Base-by-base conservation (phyloP, 2,888 invertebrate species). In the Scaptomyza reducta region DNA sequence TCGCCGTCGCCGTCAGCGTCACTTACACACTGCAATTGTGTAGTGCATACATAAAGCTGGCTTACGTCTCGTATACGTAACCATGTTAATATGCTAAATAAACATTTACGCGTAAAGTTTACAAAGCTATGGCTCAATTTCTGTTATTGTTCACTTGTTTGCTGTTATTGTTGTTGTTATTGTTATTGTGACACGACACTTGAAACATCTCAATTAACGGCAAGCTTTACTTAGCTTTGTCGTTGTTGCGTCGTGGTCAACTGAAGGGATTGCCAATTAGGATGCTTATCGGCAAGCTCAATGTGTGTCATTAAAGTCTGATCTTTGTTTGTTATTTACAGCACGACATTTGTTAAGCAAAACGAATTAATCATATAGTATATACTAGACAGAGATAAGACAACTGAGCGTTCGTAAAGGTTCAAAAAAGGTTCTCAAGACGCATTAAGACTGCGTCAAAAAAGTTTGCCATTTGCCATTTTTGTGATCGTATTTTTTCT, bases 41-140 rank as follows among this genome's bases (percentile, higher is more conserved):
- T 31, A 16, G 31, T 38, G 44, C 35, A 35, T 55, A n/a, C 63
- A 59, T 67, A 61, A 60, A 66, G 40, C 16, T 11, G 35, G 50
- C 64, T 60, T 70, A 66, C 79, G 63, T 56, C 38, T 71, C 70
- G 77, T 70, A 79, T 79, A 58, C 74, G 70, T 77, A 72, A 14
- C 49, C 49, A 44, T 46, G 62, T 47, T 49, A 61, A 72, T 62
- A 68, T 66, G 53, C 58, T 66, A 57, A 74, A 49, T 61, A 53
- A 53, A 60, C 54, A 42, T 11, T 11, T 2, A 44, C 50, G 41
- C 25, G 18, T 25, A 29, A 50, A 51, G 58, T 62, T 61, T 29
- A 54, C 40, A 72, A 62, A 44, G 62, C 40, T 22, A 44, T 62
- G 35, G 64, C 56, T 58, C 65, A 62, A 70, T 69, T 74, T 62